Evolutionary conservation across 2,113 vertebrate species (phyloP), one percentile per base, ranked within the genome.

Genomic region (Oxyruncus cristatus): DNA sequence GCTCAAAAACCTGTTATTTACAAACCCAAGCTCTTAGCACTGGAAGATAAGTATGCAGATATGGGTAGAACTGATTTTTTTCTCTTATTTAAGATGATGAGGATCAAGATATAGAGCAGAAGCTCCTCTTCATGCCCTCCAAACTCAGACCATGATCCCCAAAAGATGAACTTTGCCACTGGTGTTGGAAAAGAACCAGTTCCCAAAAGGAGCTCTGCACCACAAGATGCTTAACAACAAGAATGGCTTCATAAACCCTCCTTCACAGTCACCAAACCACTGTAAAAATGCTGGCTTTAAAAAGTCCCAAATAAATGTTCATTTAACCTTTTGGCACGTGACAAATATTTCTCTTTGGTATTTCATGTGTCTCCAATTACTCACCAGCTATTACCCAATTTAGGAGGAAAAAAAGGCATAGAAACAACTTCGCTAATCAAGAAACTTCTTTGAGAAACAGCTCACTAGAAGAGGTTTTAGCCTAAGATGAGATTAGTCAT

Each of bases 11-110:
- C 15, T 30, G 4, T 35, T 46, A 5, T 2, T 33, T 7, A 35
- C 23, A 65, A 35, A 16, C 4, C 11, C 22, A 79, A 79, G 8
- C 9, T n/a, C 23, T 35, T n/a, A n/a, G 1, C 3, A n/a, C 6
- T 52, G 18, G 11, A 75, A 67, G 78, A 67, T 41, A 79, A 74
- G 61, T 10, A 66, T 5, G 32, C 4, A 63, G 26, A 14, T 67
- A 35, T 0, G 50, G 14, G 23, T 8, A 46, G 28, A 56, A 33
- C 3, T 49, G 9, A 0, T 11, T 52, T 61, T 39, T 37, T 12
- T 2, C 26, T n/a, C 27, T 61, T 41, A 27, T 32, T 86, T 67
- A 74, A 61, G 30, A 27, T 73, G 28, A 24, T 14, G 7, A 49
- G 24, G 27, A 24, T 33, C 39, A 79, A 75, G 91, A 44, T 12